Evolutionary conservation across 2,113 vertebrate species (phyloP), one percentile per base, ranked within the genome.

Genomic region (Ophiodon elongatus): DNA sequence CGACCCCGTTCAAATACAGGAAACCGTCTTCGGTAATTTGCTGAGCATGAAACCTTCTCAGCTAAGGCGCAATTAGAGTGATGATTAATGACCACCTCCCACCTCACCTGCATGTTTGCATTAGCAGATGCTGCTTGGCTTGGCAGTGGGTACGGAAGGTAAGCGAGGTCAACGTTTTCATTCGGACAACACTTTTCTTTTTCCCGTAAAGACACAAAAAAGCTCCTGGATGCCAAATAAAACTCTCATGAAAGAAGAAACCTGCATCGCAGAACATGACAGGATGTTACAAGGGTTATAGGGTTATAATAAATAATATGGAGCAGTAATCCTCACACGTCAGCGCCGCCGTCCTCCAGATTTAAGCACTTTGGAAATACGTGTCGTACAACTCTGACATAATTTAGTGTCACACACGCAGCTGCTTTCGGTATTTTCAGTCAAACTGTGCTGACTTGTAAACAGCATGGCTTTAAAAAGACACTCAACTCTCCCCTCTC

Each of bases 401-500:
- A 45, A 52, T 60, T 71, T 56, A 43, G 7, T 45, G 29, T 56
- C 67, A 41, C 68, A 60, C 29, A n/a, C 0, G 0, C 57, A 43
- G 29, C 35, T 23, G 56, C 35, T 73, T 21, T 63, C 31, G 15
- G 35, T 69, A 35, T 47, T 62, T 79, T 27, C 17, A 47, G 23
- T 65, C 64, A 31, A 54, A 59, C 63, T 56, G 33, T 13, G 29
- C 9, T 8, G 19, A 65, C 87, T 37, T 63, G 71, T 76, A 82
- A 85, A 85, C 54, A 70, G 47, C 47, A 43, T 66, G 27, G 60
- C 82, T 83, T 67, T 73, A 64, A 82, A 59, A 82, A 83, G 76
- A 78, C 79, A 74, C 63, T 80, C 13, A 0, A 39, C 64, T 66
- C 33, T 39, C 69, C 3, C 23, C 54, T 56, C 68, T 69, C 63